Base-by-base conservation (phyloP, 2,797 vertebrate genomes). In the Brotula barbata region DNA sequence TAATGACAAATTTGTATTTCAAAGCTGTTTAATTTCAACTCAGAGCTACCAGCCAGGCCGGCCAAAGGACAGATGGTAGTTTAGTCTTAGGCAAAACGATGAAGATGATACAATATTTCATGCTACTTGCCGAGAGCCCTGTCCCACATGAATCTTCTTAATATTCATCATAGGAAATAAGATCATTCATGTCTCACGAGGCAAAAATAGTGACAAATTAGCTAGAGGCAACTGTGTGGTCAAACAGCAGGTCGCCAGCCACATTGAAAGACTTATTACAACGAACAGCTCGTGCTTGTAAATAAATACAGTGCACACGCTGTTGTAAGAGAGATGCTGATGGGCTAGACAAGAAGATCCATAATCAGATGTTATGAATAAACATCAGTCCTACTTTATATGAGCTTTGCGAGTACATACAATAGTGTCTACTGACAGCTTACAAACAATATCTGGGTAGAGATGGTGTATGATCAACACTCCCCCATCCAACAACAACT, bases 41-140 rank as follows among this genome's bases (percentile, higher is more conserved):
- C 42, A 44, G 40, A 64, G 34, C 50, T 17, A 28, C 8, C 17
- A 41, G 63, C 63, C 25, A 68, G 19, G 4, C 6, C 0, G 7
- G 14, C n/a, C 31, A 33, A 3, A 63, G 41, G 60, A 67, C 83
- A 87, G 77, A 88, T 83, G 85, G 82, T 55, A 66, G 59, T 37
- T 82, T 57, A 22, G 56, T 72, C 69, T 60, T 51, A 22, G 14
- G 20, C 15, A 10, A 17, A 14, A 21, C 17, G 6, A 53, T 7
- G 2, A 39, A 40, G 10, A 64, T 41, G 47, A 28, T 55, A 54
- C 46, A 44, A 33, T 43, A 56, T 65, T 37, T 21, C 37, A 46
- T 76, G 75, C 52, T 60, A 64, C 47, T 73, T 46, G 80, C 84
- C 76, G 60, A 56, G 23, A 71, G 78, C 78, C 25, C 34, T 76